phyloP scores from a whole-genome alignment of 1,140 invertebrate species.

The Hylaeus anthracinus region DNA sequence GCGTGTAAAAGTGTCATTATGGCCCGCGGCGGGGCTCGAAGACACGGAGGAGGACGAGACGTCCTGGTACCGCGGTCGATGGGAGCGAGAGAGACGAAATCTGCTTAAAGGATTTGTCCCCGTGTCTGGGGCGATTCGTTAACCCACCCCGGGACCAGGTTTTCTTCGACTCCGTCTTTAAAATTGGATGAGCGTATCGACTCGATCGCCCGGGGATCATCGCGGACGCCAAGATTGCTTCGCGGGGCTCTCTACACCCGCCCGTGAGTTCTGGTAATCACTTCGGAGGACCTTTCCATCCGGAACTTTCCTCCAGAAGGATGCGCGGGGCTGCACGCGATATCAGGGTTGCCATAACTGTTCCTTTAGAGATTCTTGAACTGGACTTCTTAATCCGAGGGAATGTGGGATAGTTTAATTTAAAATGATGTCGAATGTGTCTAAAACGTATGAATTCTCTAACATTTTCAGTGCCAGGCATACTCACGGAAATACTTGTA shows the following conservation, averaged over 20 bases:
- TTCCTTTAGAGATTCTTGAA: too few relatives aligned
- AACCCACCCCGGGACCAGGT: constrained; percentile 25
- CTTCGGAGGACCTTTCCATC: background rate
- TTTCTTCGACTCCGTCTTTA: constrained; percentile 28
- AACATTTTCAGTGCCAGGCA: too few relatives aligned
- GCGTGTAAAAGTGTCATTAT: constrained; percentile 69
- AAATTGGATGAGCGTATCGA: constrained; percentile 35
- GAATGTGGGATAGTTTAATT: too few relatives aligned
- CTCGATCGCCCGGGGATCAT: background rate
- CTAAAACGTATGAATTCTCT: too few relatives aligned
- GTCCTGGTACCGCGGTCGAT: too few relatives aligned
- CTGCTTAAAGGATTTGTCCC: constrained; percentile 47
- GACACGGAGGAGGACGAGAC: constrained; percentile 1
- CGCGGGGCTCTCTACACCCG: background rate
- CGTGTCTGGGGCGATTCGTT: constrained; percentile 38
- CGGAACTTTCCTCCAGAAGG: too few relatives aligned
- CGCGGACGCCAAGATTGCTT: background rate
- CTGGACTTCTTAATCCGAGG: too few relatives aligned
- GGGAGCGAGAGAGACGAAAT: constrained; percentile 11
- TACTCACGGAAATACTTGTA: too few relatives aligned
- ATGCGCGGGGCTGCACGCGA: too few relatives aligned
- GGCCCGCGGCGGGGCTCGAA: constrained; percentile 29
- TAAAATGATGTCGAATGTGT: too few relatives aligned
- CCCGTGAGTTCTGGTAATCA: background rate
- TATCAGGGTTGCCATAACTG: too few relatives aligned